phyloP scores from a whole-genome alignment of 1,140 invertebrate species.

The Aphidius ervi region DNA sequence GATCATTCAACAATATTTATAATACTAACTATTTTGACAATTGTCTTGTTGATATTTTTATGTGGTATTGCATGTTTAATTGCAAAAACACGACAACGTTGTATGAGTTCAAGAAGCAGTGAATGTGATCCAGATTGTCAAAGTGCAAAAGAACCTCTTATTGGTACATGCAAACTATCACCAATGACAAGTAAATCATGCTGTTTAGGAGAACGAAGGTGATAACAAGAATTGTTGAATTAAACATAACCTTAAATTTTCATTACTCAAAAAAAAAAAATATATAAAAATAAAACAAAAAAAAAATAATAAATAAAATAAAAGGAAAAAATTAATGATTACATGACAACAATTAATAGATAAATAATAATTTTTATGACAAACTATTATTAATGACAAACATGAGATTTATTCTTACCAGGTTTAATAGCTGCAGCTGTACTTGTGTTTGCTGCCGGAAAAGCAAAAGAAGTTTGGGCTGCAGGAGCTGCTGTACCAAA shows the following conservation, averaged over 20 bases:
- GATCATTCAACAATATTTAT: constrained; percentile 24
- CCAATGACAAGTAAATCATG: constrained; percentile 26
- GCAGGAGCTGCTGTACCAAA: constrained; percentile 41
- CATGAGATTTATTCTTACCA: constrained; percentile 29
- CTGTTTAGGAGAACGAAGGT: constrained; percentile 4
- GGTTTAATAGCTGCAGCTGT: constrained; percentile 42
- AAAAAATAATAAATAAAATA: background rate
- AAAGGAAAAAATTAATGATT: background rate
- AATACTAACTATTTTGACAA: constrained; percentile 27
- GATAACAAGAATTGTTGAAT: constrained; percentile 8
- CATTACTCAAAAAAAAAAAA: background rate
- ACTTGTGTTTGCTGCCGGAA: constrained; percentile 34
- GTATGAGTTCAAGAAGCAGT: constrained; percentile 25
- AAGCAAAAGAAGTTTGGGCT: constrained; percentile 39
- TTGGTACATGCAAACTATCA: constrained; percentile 33
- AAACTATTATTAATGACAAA: constrained; percentile 33
- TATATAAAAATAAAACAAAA: background rate
- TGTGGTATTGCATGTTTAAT: constrained; percentile 35
- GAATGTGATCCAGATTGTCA: constrained; percentile 37
- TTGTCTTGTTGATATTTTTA: constrained; percentile 37
- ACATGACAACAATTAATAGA: constrained; percentile 1
- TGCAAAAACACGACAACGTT: constrained; percentile 33
- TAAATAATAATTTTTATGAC: background rate
- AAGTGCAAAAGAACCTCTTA: constrained; percentile 36
- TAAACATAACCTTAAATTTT: background rate